Base-by-base conservation (phyloP, 2,797 vertebrate genomes). In the Melopsittacus undulatus region DNA sequence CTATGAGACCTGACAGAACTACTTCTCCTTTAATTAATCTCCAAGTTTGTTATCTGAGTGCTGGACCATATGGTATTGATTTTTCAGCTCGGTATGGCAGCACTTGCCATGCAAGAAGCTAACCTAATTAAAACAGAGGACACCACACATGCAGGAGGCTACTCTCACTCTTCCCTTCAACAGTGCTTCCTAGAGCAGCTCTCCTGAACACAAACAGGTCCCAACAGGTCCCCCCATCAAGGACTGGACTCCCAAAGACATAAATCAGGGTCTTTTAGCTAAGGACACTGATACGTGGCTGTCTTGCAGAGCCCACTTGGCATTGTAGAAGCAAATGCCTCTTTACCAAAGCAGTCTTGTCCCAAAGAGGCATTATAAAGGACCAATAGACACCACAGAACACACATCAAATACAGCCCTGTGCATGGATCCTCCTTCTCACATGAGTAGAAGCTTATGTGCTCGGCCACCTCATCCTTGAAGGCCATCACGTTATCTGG, bases 1-100 rank as follows among this genome's bases (percentile, higher is more conserved):
- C 83, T 95, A 64, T 27, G 88, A 94, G 90, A 86, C 87, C 84
- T 64, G 91, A 87, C 94, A 96, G 96, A 96, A 92, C 80, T 90
- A 75, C 73, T 96, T 97, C 96, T 94, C 85, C 92, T 97, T 96
- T 96, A 96, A 97, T 97, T 97, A 97, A 91, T 93, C 94, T 97
- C 94, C 90, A 94, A 79, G 94, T 97, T 97, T 95, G 90, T 93
- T 96, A 66, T 94, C 92, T 91, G 94, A 89, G 86, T 69, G 80
- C 90, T n/a, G 75, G 93, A 91, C 95, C 97, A 97, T 97, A 96
- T 97, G 96, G 96, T 95, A 96, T 96, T 94, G 93, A 94, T 96
- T 95, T 95, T 97, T 93, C 89, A 91, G 93, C 90, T 90, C 36
- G n/a, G 52, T 91, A 91, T 94, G 92, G 91, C 90, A 93, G 68